Evolutionary conservation across 1,140 invertebrate species (phyloP).

Genomic region (Laupala kohalensis): DNA sequence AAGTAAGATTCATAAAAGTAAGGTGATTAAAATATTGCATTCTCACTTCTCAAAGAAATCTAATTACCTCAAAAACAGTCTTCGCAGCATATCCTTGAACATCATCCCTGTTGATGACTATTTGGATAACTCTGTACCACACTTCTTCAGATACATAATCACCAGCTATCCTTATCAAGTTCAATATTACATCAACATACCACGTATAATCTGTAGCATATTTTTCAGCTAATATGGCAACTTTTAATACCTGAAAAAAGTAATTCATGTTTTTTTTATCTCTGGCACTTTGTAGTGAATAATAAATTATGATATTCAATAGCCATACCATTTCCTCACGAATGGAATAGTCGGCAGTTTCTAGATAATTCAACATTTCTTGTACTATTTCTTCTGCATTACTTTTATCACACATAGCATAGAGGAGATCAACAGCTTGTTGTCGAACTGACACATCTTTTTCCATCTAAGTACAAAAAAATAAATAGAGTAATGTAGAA

Average conservation of each 20-base stretch:
- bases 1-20: background rate
- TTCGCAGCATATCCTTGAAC: slow-evolving; percentile 99
- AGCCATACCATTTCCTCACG: slow-evolving; percentile 94
- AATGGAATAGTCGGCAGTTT: slow-evolving; percentile 99
- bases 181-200: slow-evolving; percentile 98
- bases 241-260: slow-evolving; percentile 67
- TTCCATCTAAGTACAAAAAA: slow-evolving; percentile 72
- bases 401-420: slow-evolving; percentile 99
- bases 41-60: background rate
- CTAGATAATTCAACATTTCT: slow-evolving; percentile 98
- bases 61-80: slow-evolving; percentile 84
- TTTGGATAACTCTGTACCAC: slow-evolving; percentile 99
- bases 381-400: slow-evolving; percentile 99
- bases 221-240: slow-evolving; percentile 98
- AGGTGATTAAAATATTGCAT: background rate
- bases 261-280: background rate
- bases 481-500: too few relatives aligned
- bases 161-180: slow-evolving; percentile 97
- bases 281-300: background rate
- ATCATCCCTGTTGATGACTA: slow-evolving; percentile 98
- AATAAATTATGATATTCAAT: slow-evolving; percentile 4
- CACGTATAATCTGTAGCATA: slow-evolving; percentile 99
- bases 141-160: slow-evolving; percentile 97
- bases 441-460: slow-evolving; percentile 98
- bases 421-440: slow-evolving; percentile 95